Conservation (phyloP, 2,888 invertebrate species). For the Nomada hirtipes region DNA sequence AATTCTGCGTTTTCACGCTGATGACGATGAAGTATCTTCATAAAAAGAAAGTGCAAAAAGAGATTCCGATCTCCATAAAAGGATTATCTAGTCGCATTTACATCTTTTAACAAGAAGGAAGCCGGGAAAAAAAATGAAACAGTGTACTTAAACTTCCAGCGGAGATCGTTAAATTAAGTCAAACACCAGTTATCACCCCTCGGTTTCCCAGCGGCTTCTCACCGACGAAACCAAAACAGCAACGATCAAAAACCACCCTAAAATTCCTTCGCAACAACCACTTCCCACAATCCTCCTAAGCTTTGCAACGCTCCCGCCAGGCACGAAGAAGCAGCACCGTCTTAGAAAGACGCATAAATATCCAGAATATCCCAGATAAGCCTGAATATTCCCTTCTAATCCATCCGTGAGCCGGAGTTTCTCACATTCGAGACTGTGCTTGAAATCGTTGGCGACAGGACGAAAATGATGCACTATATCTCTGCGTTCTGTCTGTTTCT, state of each 20-base stretch:
- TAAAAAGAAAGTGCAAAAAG: neutral
- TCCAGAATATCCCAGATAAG: conserved; percentile 17
- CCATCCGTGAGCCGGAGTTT: conserved; percentile 18
- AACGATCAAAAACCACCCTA: neutral
- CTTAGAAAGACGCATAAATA: conserved; percentile 42
- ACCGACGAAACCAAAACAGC: neutral
- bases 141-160: neutral
- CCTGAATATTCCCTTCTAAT: conserved; percentile 57
- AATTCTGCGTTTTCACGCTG: neutral
- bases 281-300: neutral
- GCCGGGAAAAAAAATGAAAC: no score
- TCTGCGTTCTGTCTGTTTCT: conserved; percentile 65
- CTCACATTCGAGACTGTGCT: conserved; percentile 37
- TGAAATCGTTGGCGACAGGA: conserved; percentile 31
- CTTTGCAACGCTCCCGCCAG: neutral
- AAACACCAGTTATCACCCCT: neutral
- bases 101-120: no score
- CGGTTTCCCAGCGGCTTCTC: neutral
- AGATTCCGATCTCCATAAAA: neutral
- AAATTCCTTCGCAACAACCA: conserved; percentile 5
- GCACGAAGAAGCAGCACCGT: neutral
- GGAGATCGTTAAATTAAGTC: neutral
- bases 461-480: conserved; percentile 68
- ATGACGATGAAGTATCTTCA: neutral
- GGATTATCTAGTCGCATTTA: no score